These are phyloP conservation scores for Upupa epops DNA, from an alignment of 2,113 vertebrate species.

Conservation along the genomic window DNA sequence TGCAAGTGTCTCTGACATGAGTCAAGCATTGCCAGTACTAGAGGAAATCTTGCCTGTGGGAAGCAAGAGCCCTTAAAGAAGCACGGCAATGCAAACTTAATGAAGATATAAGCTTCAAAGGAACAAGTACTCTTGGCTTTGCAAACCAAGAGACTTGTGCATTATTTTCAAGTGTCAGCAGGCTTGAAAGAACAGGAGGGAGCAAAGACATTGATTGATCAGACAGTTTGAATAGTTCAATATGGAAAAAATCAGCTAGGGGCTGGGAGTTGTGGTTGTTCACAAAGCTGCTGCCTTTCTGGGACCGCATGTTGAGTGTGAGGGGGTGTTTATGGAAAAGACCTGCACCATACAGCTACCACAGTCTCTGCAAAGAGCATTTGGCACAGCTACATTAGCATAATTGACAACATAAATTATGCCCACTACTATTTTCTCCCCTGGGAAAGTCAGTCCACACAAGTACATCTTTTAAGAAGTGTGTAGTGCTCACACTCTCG, in stretches of 20 bases:
- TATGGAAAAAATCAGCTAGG: not conserved
- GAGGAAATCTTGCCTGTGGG: not conserved
- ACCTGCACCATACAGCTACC: not conserved
- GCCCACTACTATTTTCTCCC: conserved; percentile 8
- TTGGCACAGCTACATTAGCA: conserved; percentile 8
- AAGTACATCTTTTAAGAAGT: not conserved
- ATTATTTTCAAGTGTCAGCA: not conserved
- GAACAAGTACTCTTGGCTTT: accelerated
- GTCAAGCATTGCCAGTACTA: not conserved
- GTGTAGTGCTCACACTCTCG: accelerated
- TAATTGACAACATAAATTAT: conserved; percentile 45
- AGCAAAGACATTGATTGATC: not conserved
- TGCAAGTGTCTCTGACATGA: not conserved
- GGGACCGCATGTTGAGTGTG: accelerated
- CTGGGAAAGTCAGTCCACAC: not conserved
- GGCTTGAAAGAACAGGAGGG: not conserved
- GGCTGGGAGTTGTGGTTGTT: not conserved
- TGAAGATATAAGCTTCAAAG: not conserved
- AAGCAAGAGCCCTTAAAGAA: not conserved
- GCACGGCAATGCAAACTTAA: accelerated
- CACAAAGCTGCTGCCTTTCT: not conserved
- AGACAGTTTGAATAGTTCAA: not conserved
- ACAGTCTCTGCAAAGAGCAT: not conserved
- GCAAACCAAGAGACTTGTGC: not conserved
- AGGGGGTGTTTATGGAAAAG: not conserved